These are phyloP conservation scores for Drosophila bipectinata DNA, from an alignment of 1,140 invertebrate species.

Conservation along the genomic window DNA sequence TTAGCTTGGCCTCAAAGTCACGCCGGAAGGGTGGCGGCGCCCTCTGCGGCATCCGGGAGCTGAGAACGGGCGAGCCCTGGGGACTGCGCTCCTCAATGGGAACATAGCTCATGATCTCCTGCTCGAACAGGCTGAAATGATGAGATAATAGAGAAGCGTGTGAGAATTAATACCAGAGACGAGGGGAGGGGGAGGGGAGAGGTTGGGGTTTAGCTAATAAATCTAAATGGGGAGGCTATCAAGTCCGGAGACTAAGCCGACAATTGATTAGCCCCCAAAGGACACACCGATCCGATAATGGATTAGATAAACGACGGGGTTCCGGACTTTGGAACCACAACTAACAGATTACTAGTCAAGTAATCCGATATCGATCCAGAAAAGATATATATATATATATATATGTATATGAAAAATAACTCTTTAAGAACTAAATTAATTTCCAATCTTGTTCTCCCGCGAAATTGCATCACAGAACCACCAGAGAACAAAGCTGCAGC, in stretches of 20 bases:
- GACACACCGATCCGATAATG: slow-evolving; percentile 1
- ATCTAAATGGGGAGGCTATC: slow-evolving; percentile 10
- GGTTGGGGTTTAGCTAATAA: slow-evolving; percentile 1
- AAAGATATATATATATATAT: too few relatives aligned
- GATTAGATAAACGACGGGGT: background rate
- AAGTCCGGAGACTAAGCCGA: slow-evolving; percentile 47
- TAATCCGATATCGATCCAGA: background rate
- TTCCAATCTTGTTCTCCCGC: background rate
- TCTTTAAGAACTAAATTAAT: background rate
- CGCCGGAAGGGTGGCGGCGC: slow-evolving; percentile 94
- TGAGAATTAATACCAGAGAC: background rate
- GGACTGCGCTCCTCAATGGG: slow-evolving; percentile 88
- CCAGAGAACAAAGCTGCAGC: background rate
- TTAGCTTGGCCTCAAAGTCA: slow-evolving; percentile 97
- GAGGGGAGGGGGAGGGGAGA: too few relatives aligned
- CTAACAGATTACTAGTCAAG: too few relatives aligned
- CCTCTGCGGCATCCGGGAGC: slow-evolving; percentile 90
- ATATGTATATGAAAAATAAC: background rate
- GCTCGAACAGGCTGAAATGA: slow-evolving; percentile 93
- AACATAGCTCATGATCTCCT: slow-evolving; percentile 99
- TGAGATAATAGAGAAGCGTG: background rate
- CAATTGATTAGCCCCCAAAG: slow-evolving; percentile 42
- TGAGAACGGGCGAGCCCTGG: slow-evolving; percentile 79
- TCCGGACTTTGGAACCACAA: background rate
- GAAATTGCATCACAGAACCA: slow-evolving; percentile 1